Evolutionary conservation across 2,797 vertebrate species (phyloP).

Genomic region (Hypotaenidia philippensis): DNA sequence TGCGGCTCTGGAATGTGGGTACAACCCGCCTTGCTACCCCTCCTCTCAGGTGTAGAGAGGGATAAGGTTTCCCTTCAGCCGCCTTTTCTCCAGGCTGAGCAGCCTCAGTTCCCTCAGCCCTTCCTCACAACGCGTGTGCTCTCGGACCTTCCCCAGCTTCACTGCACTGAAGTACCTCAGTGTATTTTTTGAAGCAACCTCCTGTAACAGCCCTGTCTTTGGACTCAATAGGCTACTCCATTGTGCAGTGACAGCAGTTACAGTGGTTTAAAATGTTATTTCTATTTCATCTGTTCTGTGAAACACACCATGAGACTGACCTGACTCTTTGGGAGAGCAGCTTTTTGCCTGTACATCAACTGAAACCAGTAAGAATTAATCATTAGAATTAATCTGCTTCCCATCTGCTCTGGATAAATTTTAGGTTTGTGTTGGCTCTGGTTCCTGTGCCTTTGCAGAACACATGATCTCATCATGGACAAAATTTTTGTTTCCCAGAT

Average conservation of each 20-base stretch:
- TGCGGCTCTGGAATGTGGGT: rapidly evolving
- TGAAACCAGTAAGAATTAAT: too few species aligned
- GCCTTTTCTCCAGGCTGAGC: too few species aligned
- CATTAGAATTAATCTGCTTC: too few species aligned
- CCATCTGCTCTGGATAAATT: too few species aligned
- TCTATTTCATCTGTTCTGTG: neutral
- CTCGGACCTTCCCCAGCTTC: too few species aligned
- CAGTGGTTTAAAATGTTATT: neutral
- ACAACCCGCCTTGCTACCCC: neutral
- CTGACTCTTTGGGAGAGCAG: neutral
- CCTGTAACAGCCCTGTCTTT: neutral
- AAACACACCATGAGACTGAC: neutral
- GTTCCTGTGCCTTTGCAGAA: neutral
- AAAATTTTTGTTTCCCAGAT: neutral
- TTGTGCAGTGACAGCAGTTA: neutral
- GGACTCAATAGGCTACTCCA: neutral
- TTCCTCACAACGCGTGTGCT: too few species aligned
- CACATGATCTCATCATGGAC: neutral
- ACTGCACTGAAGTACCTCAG: too few species aligned
- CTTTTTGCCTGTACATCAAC: too few species aligned
- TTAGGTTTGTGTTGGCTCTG: too few species aligned
- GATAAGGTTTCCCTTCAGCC: too few species aligned
- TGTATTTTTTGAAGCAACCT: neutral
- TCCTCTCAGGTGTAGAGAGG: too few species aligned
- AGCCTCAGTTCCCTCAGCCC: too few species aligned